Conservation (phyloP, 1,140 invertebrate genomes). For the Ptiloglossa arizonensis region DNA sequence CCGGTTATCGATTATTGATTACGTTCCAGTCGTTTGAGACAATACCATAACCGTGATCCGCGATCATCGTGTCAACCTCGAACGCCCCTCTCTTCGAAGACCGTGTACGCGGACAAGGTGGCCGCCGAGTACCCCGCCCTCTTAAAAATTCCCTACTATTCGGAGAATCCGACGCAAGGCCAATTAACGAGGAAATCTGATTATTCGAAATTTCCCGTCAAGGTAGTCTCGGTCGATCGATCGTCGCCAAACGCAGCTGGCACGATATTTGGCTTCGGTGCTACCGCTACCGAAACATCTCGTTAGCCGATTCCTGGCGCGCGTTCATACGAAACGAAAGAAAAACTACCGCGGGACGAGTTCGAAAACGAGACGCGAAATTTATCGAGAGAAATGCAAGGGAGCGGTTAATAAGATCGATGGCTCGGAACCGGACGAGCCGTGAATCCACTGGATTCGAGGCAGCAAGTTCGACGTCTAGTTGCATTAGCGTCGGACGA, state of each 20-base stretch:
- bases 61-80: background rate
- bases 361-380: constrained; percentile 18
- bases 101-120: background rate
- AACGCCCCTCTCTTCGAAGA: too few species aligned
- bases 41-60: constrained; percentile 3
- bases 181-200: background rate
- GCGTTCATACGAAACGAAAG: too few species aligned
- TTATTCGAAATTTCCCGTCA: too few species aligned
- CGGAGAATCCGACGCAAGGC: too few species aligned
- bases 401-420: constrained; percentile 73
- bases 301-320: too few species aligned
- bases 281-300: too few species aligned
- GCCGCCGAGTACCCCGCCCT: too few species aligned
- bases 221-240: too few species aligned
- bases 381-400: constrained; percentile 55
- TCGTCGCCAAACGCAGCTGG: too few species aligned
- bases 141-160: too few species aligned
- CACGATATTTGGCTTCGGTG: too few species aligned
- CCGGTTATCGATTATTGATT: constrained; percentile 40
- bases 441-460: too few species aligned
- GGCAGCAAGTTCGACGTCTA: constrained; percentile 67
- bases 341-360: background rate
- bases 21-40: constrained; percentile 33
- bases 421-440: constrained; percentile 46
- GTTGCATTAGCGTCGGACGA: constrained; percentile 71